A percentile compares a stretch with the other conserved stretches of the same genome.
These are phyloP conservation scores for Crepidodera aurea DNA, from an alignment of 2,888 invertebrate species.

Conservation along the genomic window DNA sequence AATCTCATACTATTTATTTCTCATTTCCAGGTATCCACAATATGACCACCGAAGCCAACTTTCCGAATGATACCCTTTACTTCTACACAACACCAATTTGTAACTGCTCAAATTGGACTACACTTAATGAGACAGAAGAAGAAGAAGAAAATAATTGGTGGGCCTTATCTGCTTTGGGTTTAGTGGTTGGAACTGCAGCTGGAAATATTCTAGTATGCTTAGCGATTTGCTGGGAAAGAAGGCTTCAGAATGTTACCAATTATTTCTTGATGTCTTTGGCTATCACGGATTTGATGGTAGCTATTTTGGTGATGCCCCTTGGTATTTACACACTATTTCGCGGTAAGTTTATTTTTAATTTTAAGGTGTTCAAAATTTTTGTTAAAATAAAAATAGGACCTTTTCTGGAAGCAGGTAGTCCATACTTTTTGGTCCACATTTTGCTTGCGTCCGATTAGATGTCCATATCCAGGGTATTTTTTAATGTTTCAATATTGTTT, in stretches of 20 bases:
- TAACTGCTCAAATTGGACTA: conserved; percentile 10
- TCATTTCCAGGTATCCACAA: background rate
- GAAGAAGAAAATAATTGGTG: conserved; percentile 75
- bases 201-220: conserved; percentile 94
- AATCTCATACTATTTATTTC: no score
- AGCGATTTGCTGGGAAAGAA: conserved; percentile 90
- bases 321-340: conserved; percentile 83
- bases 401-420: no score
- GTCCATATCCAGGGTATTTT: no score
- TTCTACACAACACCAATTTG: conserved; percentile 5
- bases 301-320: conserved; percentile 94
- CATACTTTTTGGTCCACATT: no score
- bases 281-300: conserved; percentile 94
- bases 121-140: conserved; percentile 44
- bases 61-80: conserved; percentile 11
- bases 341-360: conserved; percentile 68
- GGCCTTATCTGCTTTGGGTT: conserved; percentile 77
- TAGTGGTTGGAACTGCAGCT: conserved; percentile 86
- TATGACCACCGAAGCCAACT: conserved; percentile 7
- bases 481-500: no score
- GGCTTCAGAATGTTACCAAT: conserved; percentile 96
- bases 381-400: no score
- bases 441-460: no score
- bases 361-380: background rate
- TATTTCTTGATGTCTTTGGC: conserved; percentile 96